A percentile compares a stretch with the other conserved stretches of the same genome.
Evolutionary conservation across 2,113 vertebrate species (phyloP).

Genomic region (Cochlearius cochlearius): DNA sequence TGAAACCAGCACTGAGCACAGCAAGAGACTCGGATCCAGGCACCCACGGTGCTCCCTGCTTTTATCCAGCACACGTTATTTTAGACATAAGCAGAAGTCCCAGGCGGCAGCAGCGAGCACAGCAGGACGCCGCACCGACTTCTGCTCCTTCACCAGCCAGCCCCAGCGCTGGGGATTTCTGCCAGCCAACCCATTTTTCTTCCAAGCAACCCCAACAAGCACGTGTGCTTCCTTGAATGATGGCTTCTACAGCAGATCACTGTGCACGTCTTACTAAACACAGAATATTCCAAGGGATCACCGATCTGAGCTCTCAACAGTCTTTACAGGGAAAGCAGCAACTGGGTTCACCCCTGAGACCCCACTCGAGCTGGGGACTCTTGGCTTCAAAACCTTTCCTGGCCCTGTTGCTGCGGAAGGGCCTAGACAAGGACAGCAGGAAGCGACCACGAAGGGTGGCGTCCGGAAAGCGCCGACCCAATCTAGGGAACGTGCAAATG

Average conservation of each 20-base stretch:
- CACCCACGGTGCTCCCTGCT: not conserved
- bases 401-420: not conserved
- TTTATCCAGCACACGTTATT: not conserved
- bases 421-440: not conserved
- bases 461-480: not conserved
- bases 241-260: accelerated
- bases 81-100: not conserved
- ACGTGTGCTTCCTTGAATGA: not conserved
- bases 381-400: not conserved
- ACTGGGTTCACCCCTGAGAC: not conserved
- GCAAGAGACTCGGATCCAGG: not conserved
- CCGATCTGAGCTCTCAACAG: not conserved
- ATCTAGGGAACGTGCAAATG: not conserved
- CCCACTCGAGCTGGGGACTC: not conserved
- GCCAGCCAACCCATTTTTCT: not conserved
- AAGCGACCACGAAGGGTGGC: accelerated
- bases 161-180: not conserved
- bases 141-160: not conserved
- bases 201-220: not conserved
- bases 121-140: not conserved
- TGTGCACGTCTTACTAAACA: not conserved
- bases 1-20: not conserved
- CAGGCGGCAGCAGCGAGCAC: not conserved
- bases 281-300: not conserved
- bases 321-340: not conserved